A percentile compares a stretch with the other conserved stretches of the same genome.
Conservation (phyloP, 1,140 invertebrate species). For the Lasaia peninsularis region DNA sequence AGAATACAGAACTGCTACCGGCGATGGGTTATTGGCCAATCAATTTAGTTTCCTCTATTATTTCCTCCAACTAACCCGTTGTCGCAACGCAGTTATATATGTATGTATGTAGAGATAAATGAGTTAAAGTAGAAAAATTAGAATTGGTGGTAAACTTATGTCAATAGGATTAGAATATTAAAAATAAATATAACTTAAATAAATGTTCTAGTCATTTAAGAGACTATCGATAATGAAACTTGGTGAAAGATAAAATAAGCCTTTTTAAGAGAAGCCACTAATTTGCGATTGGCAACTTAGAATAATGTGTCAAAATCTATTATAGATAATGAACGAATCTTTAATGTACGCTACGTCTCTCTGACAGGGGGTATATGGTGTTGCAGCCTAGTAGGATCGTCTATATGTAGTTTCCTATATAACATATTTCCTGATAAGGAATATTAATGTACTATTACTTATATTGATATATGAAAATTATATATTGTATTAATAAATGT, state of each 20-base stretch:
- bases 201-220: slow-evolving; percentile 71
- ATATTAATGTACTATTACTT: slow-evolving; percentile 61
- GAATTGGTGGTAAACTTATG: slow-evolving; percentile 76
- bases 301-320: slow-evolving; percentile 63
- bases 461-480: slow-evolving; percentile 72
- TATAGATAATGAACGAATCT: slow-evolving; percentile 59
- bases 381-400: slow-evolving; percentile 68
- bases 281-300: slow-evolving; percentile 75
- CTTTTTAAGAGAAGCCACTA: slow-evolving; percentile 62
- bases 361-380: slow-evolving; percentile 64
- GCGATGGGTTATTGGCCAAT: slow-evolving; percentile 42
- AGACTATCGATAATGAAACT: slow-evolving; percentile 65
- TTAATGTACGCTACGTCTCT: slow-evolving; percentile 65
- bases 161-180: slow-evolving; percentile 70
- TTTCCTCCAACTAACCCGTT: slow-evolving; percentile 42
- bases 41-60: slow-evolving; percentile 38
- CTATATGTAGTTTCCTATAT: slow-evolving; percentile 68
- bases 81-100: slow-evolving; percentile 55
- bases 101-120: slow-evolving; percentile 76
- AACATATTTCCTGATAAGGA: slow-evolving; percentile 52
- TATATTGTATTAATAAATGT: slow-evolving; percentile 76
- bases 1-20: slow-evolving; percentile 49
- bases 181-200: slow-evolving; percentile 63
- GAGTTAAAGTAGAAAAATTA: slow-evolving; percentile 62
- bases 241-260: slow-evolving; percentile 73